Evolutionary conservation across 2,797 vertebrate genomes (phyloP).

Genomic region (Myotis myotis): DNA sequence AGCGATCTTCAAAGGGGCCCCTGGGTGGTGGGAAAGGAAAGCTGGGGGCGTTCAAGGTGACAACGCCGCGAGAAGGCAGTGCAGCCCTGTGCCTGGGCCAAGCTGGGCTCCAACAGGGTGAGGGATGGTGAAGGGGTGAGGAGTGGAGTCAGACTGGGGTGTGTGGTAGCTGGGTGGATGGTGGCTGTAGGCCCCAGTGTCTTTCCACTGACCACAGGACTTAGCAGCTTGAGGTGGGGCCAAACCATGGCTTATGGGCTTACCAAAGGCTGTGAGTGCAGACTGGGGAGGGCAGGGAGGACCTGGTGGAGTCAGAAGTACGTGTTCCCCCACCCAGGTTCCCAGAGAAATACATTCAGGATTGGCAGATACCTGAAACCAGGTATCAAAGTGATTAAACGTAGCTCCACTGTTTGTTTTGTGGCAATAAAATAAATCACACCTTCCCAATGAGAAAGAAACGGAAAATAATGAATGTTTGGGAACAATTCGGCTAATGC

Average conservation of each 20-base stretch:
- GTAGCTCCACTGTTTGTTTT: not conserved
- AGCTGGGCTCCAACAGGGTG: not conserved
- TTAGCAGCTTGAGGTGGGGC: not conserved
- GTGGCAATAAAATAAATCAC: not conserved
- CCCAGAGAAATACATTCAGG: not conserved
- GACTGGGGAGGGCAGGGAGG: not conserved
- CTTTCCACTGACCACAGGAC: not conserved
- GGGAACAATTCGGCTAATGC: not conserved
- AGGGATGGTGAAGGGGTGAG: not conserved
- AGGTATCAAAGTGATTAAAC: not conserved
- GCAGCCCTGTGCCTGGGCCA: not conserved
- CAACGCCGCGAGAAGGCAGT: not conserved
- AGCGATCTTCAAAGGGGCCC: not conserved
- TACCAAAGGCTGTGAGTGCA: not conserved
- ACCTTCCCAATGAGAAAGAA: not conserved
- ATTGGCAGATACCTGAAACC: not conserved
- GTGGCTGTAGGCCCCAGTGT: not conserved
- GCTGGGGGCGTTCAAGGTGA: not conserved
- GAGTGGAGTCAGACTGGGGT: not conserved
- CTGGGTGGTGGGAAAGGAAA: not conserved
- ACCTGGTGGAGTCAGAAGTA: not conserved
- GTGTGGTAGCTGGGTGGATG: not conserved
- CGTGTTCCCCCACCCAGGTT: not conserved
- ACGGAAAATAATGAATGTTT: not conserved
- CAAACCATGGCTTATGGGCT: accelerated